Percentiles rank a stretch among this genome's conserved stretches.
Conservation (phyloP, 2,888 invertebrate genomes). For the Agrotis exclamationis region DNA sequence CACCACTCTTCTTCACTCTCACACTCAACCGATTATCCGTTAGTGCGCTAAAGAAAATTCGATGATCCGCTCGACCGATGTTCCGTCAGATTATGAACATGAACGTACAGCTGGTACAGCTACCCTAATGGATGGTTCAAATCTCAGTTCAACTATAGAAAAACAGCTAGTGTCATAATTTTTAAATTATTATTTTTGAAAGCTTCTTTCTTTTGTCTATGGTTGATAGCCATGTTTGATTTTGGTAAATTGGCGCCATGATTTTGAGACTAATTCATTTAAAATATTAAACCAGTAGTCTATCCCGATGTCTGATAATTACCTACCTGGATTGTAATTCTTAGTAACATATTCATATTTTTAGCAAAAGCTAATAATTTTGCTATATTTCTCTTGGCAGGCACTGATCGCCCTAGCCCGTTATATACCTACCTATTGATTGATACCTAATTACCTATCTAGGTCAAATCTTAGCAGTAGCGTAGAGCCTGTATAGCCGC, state of each 20-base stretch:
- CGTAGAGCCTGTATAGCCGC: neutral
- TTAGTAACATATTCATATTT: neutral
- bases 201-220: too few relatives aligned
- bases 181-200: too few relatives aligned
- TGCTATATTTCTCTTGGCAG: conserved; percentile 21
- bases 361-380: conserved; percentile 10
- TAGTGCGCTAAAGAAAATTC: too few relatives aligned
- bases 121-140: too few relatives aligned
- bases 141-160: too few relatives aligned
- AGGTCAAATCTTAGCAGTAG: conserved; percentile 30
- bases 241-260: neutral
- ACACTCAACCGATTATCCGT: too few relatives aligned
- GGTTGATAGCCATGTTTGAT: conserved; percentile 11
- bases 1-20: too few relatives aligned
- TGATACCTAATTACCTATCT: conserved; percentile 4
- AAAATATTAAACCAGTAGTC: neutral
- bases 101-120: too few relatives aligned
- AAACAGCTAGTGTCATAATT: too few relatives aligned
- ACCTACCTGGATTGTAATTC: neutral
- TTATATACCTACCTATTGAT: conserved; percentile 34
- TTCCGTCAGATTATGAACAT: too few relatives aligned
- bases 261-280: neutral
- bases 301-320: neutral
- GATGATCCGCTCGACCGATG: too few relatives aligned
- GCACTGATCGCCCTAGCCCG: conserved; percentile 9